Evolutionary conservation across 2,113 vertebrate genomes (phyloP), one percentile per base, ranked within the genome.

Genomic region (Erpornis zantholeuca): DNA sequence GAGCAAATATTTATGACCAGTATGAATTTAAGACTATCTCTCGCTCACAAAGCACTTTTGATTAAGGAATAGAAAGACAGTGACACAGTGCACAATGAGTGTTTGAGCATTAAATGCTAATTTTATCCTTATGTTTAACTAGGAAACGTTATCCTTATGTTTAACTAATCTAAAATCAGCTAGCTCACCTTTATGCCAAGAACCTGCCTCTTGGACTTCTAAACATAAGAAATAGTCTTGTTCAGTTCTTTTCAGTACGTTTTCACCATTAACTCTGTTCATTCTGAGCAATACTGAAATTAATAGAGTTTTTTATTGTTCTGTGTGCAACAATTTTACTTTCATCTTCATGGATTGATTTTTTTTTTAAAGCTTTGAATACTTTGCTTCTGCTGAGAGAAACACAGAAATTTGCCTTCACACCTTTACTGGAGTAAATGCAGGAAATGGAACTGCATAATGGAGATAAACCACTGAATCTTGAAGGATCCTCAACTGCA

Each of bases 1-100:
- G 63, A 95, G 90, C 50, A 91, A 90, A 66, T 90, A 91, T 87
- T 96, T 79, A 95, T 80, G 61, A 69, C 56, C 42, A 86, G 29
- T 18, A 45, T 16, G 33, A 87, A 65, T 69, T 54, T 27, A 31
- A 71, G 40, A 72, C 23, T 40, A 31, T 49, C 63, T 90, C 25
- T 59, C 36, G 54, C 57, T 10, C 63, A 70, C 29, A 9, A 68
- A 68, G 68, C 11, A 35, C 12, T 82, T 92, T 65, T 65, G 40
- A 59, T 63, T 71, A 59, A 64, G 28, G 36, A 82, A 60, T 0
- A 57, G 36, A 61, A 64, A 82, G 57, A 52, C 10, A 82, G 66
- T 0, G 3, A 42, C 35, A 63, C 8, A 52, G 10, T 7, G 11
- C 59, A 28, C 35, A 76, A 2, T 1, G 0, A 47, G 19, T 18